phyloP scores from a whole-genome alignment of 2,888 invertebrate genomes.

The Notodonta ziczac region DNA sequence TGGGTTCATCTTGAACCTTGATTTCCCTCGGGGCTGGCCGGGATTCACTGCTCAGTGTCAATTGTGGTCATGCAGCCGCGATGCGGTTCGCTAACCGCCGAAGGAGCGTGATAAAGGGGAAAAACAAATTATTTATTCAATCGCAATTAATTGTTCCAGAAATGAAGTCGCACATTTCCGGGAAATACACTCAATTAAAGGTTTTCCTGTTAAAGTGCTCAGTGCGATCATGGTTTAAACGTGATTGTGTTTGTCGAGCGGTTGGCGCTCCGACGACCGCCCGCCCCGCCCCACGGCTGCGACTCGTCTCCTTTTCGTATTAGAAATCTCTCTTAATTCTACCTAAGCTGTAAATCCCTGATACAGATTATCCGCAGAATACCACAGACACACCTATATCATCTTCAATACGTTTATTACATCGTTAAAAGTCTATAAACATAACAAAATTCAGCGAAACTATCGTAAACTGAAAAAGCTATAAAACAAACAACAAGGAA shows the following conservation, averaged over 20 bases:
- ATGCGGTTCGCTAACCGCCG: slow-evolving; percentile 21
- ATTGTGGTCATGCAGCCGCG: slow-evolving; percentile 48
- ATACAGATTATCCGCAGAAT: slow-evolving; percentile 48
- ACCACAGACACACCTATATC: slow-evolving; percentile 26
- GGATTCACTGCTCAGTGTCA: slow-evolving; percentile 51
- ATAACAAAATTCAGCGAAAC: slow-evolving; percentile 2
- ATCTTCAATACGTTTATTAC: slow-evolving; percentile 8
- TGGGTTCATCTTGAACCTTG: slow-evolving; percentile 46
- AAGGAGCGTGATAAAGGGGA: slow-evolving; percentile 10
- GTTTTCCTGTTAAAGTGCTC: slow-evolving; percentile 36
- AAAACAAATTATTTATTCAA: slow-evolving; percentile 12
- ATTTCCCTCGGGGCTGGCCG: slow-evolving; percentile 50
- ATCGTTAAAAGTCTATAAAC: slow-evolving; percentile 5
- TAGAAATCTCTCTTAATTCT: slow-evolving; percentile 47
- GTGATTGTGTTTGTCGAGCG: slow-evolving; percentile 57
- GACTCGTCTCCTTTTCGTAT: slow-evolving; percentile 30
- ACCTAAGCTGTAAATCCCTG: slow-evolving; percentile 49
- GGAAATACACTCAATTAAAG: slow-evolving; percentile 39
- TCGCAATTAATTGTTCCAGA: slow-evolving; percentile 8
- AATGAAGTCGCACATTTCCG: slow-evolving; percentile 18
- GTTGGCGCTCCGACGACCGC: slow-evolving; percentile 29
- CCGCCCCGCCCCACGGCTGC: slow-evolving; percentile 20
- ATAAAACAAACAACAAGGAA: slow-evolving; percentile 4
- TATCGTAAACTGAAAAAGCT: slow-evolving; percentile 5
- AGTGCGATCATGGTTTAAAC: slow-evolving; percentile 48